Evolutionary conservation across 2,797 vertebrate species (phyloP), one percentile per base, ranked within the genome.

Genomic region (Sphenodon punctatus): DNA sequence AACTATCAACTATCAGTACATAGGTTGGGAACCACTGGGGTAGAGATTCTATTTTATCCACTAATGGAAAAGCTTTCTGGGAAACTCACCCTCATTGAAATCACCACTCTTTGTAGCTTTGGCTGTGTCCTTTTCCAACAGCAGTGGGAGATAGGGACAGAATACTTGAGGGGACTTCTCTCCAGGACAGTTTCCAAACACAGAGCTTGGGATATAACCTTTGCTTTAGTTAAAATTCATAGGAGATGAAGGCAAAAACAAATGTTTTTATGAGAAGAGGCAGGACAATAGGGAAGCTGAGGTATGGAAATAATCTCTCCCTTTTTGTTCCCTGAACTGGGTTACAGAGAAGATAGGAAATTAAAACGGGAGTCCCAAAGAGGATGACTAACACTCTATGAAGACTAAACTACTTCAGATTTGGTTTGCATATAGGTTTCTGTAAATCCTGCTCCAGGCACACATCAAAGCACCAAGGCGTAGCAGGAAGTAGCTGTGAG

Each of bases 121-220:
- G 74, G 11, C 45, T 71, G 78, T 56, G 67, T 48, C 75, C n/a
- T 78, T 55, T 63, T 67, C 19, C 42, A 7, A 63, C 23, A 46
- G 38, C 39, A 19, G 39, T 38, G 63, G 55, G 20, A 0, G 25
- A 67, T 46, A 75, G 86, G 75, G 73, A 75, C 38, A 65, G 81
- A 82, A 81, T 45, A 58, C 12, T 36, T 34, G 4, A 36, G 13
- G 55, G 19, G 34, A 34, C 23, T 32, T 32, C 11, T 36, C 7
- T 55, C 36, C 36, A 48, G 59, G 6, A 10, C 87, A 66, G 22
- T 78, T 92, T 86, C 71, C 63, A 63, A 78, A 25, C 17, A 74
- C 67, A 42, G 77, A 70, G 5, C 43, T 75, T 81, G 67, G 53
- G 4, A 16, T 55, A 78, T 76, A 25, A 3, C 59, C 60, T 74